phyloP scores from a whole-genome alignment of 2,888 invertebrate species.

The Emmelina monodactyla region DNA sequence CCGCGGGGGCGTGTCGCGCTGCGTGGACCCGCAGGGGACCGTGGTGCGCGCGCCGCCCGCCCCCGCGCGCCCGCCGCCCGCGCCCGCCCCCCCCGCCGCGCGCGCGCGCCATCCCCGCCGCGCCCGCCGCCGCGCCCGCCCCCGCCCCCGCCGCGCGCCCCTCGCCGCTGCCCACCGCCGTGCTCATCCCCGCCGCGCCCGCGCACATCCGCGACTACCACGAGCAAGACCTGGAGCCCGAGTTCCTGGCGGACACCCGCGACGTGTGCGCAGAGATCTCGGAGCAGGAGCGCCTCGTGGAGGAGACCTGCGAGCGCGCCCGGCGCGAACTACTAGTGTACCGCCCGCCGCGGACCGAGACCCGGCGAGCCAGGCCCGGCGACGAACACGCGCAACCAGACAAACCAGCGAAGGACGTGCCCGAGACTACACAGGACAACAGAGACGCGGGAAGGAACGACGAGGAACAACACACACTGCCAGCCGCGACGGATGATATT shows the following conservation, averaged over 20 bases:
- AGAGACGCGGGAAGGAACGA: conserved; percentile 21
- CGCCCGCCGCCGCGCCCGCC: conserved; percentile 14
- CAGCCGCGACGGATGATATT: conserved; percentile 40
- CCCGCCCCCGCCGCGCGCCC: conserved; percentile 17
- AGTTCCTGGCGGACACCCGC: conserved; percentile 2
- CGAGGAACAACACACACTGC: conserved; percentile 38
- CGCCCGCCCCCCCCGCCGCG: conserved; percentile 40
- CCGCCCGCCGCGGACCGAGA: too few relatives aligned
- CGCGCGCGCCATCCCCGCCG: conserved; percentile 25
- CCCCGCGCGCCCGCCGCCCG: conserved; percentile 31
- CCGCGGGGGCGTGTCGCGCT: conserved; percentile 63
- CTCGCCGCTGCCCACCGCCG: too few relatives aligned
- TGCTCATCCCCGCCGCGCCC: conserved; percentile 24
- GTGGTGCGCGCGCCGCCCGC: conserved; percentile 66
- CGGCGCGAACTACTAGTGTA: neutral
- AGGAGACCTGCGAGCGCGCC: too few relatives aligned
- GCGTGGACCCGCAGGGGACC: conserved; percentile 80
- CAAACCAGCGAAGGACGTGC: conserved; percentile 4
- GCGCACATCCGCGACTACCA: conserved; percentile 12
- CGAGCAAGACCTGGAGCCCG: conserved; percentile 1
- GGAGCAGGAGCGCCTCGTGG: too few relatives aligned
- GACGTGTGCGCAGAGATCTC: too few relatives aligned
- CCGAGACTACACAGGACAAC: conserved; percentile 9
- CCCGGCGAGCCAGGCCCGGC: neutral
- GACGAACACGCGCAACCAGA: conserved; percentile 5